Conservation (phyloP, 2,113 vertebrate genomes). For the Notarius lentiginosus region DNA sequence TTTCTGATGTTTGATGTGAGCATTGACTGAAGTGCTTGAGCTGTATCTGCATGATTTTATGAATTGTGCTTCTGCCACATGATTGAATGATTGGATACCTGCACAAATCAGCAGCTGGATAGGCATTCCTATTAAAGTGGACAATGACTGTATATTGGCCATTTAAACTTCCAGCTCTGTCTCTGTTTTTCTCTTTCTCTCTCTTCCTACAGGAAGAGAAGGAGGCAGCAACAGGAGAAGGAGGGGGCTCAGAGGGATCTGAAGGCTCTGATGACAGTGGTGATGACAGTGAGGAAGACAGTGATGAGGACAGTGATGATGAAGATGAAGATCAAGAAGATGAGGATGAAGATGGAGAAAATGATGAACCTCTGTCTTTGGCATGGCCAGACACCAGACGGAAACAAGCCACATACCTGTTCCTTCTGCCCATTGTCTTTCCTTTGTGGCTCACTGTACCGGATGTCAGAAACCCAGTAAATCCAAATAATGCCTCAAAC, state of each 20-base stretch:
- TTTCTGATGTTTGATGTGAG: neutral
- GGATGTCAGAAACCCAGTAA: constrained; percentile 87
- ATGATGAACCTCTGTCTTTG: constrained; percentile 85
- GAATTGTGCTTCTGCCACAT: neutral
- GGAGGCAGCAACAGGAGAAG: constrained; percentile 47
- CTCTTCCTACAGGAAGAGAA: constrained; percentile 35
- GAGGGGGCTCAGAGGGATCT: constrained; percentile 54
- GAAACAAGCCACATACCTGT: constrained; percentile 88
- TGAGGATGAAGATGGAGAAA: constrained; percentile 65
- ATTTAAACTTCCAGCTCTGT: neutral
- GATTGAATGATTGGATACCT: neutral
- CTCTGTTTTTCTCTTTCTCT: neutral
- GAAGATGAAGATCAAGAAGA: constrained; percentile 53
- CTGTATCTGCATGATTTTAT: neutral
- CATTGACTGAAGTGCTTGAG: neutral
- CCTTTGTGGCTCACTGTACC: constrained; percentile 95
- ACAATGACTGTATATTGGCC: neutral
- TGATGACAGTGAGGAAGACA: constrained; percentile 54
- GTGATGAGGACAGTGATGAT: constrained; percentile 59
- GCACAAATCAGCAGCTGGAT: neutral
- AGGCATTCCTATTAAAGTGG: neutral
- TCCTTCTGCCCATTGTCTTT: constrained; percentile 89
- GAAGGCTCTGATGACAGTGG: constrained; percentile 53
- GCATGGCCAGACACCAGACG: constrained; percentile 84
- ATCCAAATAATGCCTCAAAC: neutral